A percentile compares a stretch with the other conserved stretches of the same genome.
These are phyloP conservation scores for Eretmochelys imbricata DNA, from an alignment of 2,113 vertebrate genomes.

Conservation along the genomic window DNA sequence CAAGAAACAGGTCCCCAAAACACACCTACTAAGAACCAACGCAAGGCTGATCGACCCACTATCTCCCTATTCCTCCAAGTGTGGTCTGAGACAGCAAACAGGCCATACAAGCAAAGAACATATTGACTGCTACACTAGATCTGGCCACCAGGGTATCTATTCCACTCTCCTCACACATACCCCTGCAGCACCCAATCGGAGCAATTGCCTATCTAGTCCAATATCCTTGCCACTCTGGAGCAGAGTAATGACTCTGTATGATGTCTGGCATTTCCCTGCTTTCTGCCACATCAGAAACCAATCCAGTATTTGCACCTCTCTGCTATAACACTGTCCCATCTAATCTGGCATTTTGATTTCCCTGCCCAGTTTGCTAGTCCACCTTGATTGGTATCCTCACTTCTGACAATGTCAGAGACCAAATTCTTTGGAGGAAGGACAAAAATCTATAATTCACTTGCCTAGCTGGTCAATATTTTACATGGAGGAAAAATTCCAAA, in stretches of 20 bases:
- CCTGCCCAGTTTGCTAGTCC: not conserved
- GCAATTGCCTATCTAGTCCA: not conserved
- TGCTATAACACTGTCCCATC: not conserved
- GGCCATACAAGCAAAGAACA: not conserved
- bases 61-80: not conserved
- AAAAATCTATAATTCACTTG: not conserved
- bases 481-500: not conserved
- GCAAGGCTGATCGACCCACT: not conserved
- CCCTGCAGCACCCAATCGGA: not conserved
- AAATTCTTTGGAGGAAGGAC: not conserved
- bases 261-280: not conserved
- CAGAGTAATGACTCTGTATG: not conserved
- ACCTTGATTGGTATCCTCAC: not conserved
- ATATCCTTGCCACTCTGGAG: not conserved
- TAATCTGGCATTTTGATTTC: rapidly evolving
- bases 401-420: not conserved
- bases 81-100: not conserved
- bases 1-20: not conserved
- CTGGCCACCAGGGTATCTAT: not conserved
- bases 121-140: not conserved
- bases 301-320: not conserved
- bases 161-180: not conserved
- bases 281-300: rapidly evolving
- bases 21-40: not conserved
- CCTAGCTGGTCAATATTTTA: not conserved